Evolutionary conservation across 2,888 invertebrate species (phyloP), one percentile per base, ranked within the genome.

Genomic region (Congeria kusceri): DNA sequence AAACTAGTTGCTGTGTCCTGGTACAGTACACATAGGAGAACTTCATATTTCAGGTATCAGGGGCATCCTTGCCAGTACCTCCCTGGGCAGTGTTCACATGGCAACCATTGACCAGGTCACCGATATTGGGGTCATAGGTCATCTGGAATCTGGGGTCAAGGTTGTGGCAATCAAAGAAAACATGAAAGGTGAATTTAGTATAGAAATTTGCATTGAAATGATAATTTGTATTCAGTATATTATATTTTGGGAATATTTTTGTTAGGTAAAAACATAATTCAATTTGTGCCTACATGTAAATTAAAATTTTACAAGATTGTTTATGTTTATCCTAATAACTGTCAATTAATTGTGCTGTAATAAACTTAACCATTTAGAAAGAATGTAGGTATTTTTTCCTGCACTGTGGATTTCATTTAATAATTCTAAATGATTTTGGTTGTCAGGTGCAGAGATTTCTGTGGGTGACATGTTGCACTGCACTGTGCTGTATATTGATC

Each of bases 401-500:
- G 5, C 4, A 9, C 32, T 32, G 13, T 23, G 4, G 53, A 25
- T 53, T 20, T 23, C 53, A 7, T 53, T 11, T 53, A 7, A 4
- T 7, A 20, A 20, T 7, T 53, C 11, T 7, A 23, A 23, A 4
- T 2, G 56, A 7, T 39, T 59, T 59, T 5, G 13, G n/a, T 20
- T 27, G 32, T n/a, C 29, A 53, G 53, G 53, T 53, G 20, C 11
- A 7, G 78, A 80, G 20, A 47, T 78, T 20, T 20, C 59, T 0
- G 83, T 75, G 9, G 89, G 88, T 15, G 69, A 74, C 1, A 68
- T 61, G 23, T 28, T 86, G 20, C 77, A 87, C 28, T 86, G 84
- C 57, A 82, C 89, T 1, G 83, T 91, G 3, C 76, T 91, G 46
- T 86, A 84, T 79, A 69, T 90, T 20, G 91, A 91, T 66, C 29